phyloP scores from a whole-genome alignment of 2,797 vertebrate species.

The Furcifer pardalis region DNA sequence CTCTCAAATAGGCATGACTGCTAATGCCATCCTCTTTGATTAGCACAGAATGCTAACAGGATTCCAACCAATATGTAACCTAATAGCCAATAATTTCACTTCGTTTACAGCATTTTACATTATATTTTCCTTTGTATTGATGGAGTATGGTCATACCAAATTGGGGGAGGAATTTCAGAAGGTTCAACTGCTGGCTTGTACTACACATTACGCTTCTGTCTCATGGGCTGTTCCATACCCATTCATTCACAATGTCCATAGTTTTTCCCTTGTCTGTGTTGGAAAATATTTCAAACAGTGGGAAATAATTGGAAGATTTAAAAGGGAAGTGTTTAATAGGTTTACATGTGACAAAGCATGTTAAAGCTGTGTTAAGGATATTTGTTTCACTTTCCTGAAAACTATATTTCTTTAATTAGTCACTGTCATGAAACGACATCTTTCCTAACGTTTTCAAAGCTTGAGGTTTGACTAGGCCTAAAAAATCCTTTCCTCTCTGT shows the following conservation, averaged over 20 bases:
- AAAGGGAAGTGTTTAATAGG: not conserved
- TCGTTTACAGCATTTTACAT: not conserved
- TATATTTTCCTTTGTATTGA: not conserved
- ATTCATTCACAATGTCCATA: not conserved
- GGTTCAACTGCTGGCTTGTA: not conserved
- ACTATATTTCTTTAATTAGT: not conserved
- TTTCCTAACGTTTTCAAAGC: too few species aligned
- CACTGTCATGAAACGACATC: too few species aligned
- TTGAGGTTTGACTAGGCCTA: too few species aligned
- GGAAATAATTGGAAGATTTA: not conserved
- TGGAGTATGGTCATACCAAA: not conserved
- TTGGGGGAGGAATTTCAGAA: not conserved
- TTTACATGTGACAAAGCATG: not conserved
- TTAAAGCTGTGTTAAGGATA: not conserved
- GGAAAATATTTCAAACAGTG: not conserved
- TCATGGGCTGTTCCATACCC: not conserved
- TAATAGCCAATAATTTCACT: not conserved
- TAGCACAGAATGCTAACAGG: too few species aligned
- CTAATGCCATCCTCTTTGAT: too few species aligned
- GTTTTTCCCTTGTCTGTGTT: not conserved
- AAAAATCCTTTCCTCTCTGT: too few species aligned
- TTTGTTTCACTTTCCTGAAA: not conserved
- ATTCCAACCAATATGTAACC: not conserved
- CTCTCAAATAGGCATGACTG: too few species aligned
- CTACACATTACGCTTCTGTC: not conserved